A percentile compares a stretch with the other conserved stretches of the same genome.
These are phyloP conservation scores for Antheraea mylitta DNA, from an alignment of 1,140 invertebrate species.

Conservation along the genomic window DNA sequence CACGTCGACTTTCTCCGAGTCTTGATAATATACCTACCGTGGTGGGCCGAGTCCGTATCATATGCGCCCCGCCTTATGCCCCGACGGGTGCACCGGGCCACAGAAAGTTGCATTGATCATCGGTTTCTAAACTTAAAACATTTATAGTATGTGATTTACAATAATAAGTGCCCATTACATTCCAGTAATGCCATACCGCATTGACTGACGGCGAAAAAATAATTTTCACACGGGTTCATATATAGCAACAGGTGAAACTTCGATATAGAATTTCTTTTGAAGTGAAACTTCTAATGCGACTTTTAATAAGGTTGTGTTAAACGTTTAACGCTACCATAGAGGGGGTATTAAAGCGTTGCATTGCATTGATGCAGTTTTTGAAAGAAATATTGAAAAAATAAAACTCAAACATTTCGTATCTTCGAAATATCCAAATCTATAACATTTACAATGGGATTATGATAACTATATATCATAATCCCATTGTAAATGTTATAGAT, in stretches of 20 bases:
- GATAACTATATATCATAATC: too few relatives aligned
- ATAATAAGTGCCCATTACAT: neutral
- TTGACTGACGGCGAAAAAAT: neutral
- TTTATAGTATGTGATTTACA: conserved; percentile 1
- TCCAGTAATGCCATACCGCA: neutral
- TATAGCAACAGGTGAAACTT: neutral
- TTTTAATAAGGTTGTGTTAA: too few relatives aligned
- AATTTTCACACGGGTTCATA: neutral
- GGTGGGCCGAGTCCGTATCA: conserved; percentile 17
- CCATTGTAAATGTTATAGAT: too few relatives aligned
- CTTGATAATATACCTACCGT: conserved; percentile 38
- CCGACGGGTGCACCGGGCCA: conserved; percentile 13
- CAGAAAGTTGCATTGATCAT: conserved; percentile 22
- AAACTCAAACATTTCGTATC: too few relatives aligned
- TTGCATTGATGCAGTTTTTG: too few relatives aligned
- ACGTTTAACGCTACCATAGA: too few relatives aligned
- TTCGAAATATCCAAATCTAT: too few relatives aligned
- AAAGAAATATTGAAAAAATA: too few relatives aligned
- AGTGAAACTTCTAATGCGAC: too few relatives aligned
- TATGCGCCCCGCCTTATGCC: conserved; percentile 18
- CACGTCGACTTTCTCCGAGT: conserved; percentile 65
- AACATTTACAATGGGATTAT: too few relatives aligned
- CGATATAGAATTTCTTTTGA: too few relatives aligned
- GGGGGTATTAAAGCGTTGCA: too few relatives aligned
- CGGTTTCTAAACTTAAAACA: conserved; percentile 9